phyloP scores from a whole-genome alignment of 2,113 vertebrate genomes.

The Bubo blakistoni region DNA sequence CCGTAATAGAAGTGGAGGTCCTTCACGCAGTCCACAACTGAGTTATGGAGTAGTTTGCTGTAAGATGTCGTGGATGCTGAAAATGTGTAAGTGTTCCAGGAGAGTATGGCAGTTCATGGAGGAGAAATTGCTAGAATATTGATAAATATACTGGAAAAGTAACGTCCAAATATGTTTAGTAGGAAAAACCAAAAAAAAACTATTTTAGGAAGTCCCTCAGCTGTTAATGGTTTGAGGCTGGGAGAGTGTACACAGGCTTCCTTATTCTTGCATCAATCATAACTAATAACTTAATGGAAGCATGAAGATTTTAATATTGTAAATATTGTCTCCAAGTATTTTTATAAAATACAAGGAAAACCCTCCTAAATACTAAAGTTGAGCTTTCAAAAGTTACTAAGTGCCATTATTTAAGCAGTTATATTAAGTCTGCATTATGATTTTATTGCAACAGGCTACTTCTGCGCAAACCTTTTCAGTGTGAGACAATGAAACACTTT shows the following conservation, averaged over 20 bases:
- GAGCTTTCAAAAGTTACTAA: neutral
- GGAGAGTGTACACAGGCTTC: neutral
- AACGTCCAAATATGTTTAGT: neutral
- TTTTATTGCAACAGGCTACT: neutral
- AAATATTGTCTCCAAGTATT: neutral
- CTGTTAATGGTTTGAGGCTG: neutral
- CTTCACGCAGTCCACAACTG: neutral
- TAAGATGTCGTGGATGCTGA: neutral
- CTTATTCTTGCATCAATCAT: neutral
- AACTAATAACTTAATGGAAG: neutral
- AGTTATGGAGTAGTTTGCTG: neutral
- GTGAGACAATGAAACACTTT: neutral
- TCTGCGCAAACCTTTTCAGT: neutral
- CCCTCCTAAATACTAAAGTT: neutral
- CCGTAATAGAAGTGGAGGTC: neutral
- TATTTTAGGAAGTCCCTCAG: neutral
- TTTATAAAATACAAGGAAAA: neutral
- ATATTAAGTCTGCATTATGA: neutral
- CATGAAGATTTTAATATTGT: neutral
- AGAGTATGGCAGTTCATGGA: neutral
- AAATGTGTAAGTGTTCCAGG: neutral
- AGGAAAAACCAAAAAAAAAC: neutral
- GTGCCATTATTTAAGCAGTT: neutral
- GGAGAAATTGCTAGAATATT: neutral
- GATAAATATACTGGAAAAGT: neutral